Conservation (phyloP, 1,140 invertebrate genomes). For the Calephelis nemesis region DNA sequence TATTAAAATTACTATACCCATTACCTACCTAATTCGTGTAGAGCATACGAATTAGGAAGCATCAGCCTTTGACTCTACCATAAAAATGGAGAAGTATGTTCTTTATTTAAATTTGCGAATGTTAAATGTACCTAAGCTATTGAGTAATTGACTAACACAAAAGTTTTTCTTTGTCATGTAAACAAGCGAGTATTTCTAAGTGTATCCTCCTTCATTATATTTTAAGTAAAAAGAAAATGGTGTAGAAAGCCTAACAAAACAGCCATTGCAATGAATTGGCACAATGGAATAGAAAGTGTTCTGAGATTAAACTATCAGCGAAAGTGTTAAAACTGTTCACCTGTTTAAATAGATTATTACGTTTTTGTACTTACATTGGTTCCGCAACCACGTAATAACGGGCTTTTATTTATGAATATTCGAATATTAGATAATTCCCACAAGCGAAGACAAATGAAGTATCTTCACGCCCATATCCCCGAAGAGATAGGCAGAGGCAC, state of each 20-base stretch:
- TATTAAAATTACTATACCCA: too few species aligned
- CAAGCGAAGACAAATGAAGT: too few species aligned
- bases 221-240: conserved; percentile 11
- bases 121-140: too few species aligned
- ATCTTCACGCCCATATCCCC: too few species aligned
- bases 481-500: too few species aligned
- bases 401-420: too few species aligned
- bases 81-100: too few species aligned
- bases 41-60: too few species aligned
- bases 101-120: too few species aligned
- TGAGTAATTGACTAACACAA: neutral
- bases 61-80: too few species aligned
- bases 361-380: conserved; percentile 6
- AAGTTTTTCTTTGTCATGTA: conserved; percentile 9
- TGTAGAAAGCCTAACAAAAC: conserved; percentile 14
- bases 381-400: neutral
- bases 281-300: conserved; percentile 41
- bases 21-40: too few species aligned
- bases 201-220: neutral
- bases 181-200: neutral
- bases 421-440: too few species aligned
- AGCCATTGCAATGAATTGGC: conserved; percentile 34
- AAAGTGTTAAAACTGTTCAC: conserved; percentile 38
- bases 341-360: conserved; percentile 22
- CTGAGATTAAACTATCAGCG: conserved; percentile 38